Evolutionary conservation across 2,888 invertebrate genomes (phyloP), one percentile per base, ranked within the genome.

Genomic region (Xestia ashworthii): DNA sequence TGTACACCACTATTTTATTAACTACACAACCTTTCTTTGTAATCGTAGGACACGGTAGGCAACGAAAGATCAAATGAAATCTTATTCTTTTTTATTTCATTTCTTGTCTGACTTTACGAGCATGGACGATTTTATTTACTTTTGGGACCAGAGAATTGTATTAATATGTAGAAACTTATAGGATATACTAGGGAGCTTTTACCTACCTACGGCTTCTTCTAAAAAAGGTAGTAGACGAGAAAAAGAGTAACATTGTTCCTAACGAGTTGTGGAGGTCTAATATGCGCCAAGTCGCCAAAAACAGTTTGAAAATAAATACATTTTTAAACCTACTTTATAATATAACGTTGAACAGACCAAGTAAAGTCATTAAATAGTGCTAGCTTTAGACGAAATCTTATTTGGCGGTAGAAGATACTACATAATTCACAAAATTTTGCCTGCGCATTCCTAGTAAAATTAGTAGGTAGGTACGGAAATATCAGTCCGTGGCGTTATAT

Each of bases 1-100:
- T 80, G 76, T 86, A 87, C 44, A 41, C 6, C 25, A 55, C 64
- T 68, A 53, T 88, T 87, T 88, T 82, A 88, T 85, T 88, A 75
- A 74, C 66, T 60, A 44, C 76, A 58, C 55, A 58, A 83, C 76
- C 77, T 74, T 77, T 50, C 48, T 78, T 80, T 76, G 72, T 74
- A 53, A 44, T 38, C 60, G n/a, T 22, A 58, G 58, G 41, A 44
- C 60, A 53, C 60, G 22, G 53, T 64, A 66, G 44, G 68, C 58
- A 76, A 74, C 60, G 67, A 69, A 60, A 85, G 58, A 81, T 69
- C 76, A 68, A 86, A 85, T 83, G 5, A 86, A 86, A 65, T 64
- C 64, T 58, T 48, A 19, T 41, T 50, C 12, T 19, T 66, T 62
- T 70, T 65, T 41, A 22, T 78, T 79, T 44, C 3, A 41, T 74